These are phyloP conservation scores for Cryptocephalus moraei DNA, from an alignment of 2,888 invertebrate genomes.

Conservation along the genomic window DNA sequence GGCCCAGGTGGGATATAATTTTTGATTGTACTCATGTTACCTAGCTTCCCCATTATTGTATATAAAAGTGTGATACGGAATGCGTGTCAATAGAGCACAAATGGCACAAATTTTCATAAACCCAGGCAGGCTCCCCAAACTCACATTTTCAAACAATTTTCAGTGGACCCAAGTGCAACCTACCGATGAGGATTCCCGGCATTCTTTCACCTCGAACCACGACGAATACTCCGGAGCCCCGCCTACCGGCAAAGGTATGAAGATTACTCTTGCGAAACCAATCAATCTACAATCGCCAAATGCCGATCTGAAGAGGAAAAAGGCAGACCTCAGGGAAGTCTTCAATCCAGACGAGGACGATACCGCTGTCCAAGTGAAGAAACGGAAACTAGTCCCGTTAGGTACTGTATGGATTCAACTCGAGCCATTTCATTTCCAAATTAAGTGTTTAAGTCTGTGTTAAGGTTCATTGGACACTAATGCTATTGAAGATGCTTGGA, in stretches of 20 bases:
- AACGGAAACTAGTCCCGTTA: slow-evolving; percentile 69
- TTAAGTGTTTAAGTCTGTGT: no score
- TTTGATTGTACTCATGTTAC: background rate
- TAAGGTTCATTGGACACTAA: slow-evolving; percentile 1
- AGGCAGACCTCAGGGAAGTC: slow-evolving; percentile 71
- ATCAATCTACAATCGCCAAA: slow-evolving; percentile 37
- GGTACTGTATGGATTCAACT: slow-evolving; percentile 38
- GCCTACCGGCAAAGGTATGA: slow-evolving; percentile 33
- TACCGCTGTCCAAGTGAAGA: slow-evolving; percentile 46
- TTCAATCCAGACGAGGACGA: slow-evolving; percentile 80
- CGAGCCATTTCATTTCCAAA: no score
- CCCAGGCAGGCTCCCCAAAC: no score
- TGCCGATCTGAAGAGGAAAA: slow-evolving; percentile 49
- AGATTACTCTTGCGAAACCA: slow-evolving; percentile 37
- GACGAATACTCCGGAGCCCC: slow-evolving; percentile 28
- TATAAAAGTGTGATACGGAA: no score
- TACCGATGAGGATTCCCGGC: slow-evolving; percentile 39
- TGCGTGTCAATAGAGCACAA: no score
- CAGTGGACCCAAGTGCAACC: slow-evolving; percentile 37
- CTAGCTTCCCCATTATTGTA: no score
- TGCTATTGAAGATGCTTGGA: background rate
- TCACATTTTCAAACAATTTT: no score
- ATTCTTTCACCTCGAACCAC: slow-evolving; percentile 36
- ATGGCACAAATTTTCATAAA: no score
- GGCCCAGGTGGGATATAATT: slow-evolving; percentile 29